phyloP scores from a whole-genome alignment of 2,797 vertebrate genomes.

The Spinus olivaceus region DNA sequence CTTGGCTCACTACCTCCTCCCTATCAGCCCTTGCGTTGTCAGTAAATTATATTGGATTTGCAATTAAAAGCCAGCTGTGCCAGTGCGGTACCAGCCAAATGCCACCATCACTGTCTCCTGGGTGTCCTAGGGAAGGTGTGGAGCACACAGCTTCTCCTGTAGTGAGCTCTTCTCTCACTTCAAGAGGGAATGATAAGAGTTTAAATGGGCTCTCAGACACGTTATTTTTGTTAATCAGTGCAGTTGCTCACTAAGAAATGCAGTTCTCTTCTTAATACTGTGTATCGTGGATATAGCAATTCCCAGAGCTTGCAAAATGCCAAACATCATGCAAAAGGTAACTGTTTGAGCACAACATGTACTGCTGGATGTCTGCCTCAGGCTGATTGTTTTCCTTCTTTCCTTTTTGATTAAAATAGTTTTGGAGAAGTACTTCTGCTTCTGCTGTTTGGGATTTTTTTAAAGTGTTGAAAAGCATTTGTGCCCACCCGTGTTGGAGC shows the following conservation, averaged over 20 bases:
- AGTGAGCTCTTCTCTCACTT: conserved; percentile 16
- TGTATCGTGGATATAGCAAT: neutral
- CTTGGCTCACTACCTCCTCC: conserved; percentile 1
- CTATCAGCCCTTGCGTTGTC: conserved; percentile 2
- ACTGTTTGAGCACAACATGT: neutral
- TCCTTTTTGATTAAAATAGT: neutral
- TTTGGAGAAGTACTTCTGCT: neutral
- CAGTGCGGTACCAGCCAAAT: conserved; percentile 44
- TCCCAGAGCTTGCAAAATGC: conserved; percentile 18
- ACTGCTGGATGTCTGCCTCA: neutral
- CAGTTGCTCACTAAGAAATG: neutral
- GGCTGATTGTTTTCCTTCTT: neutral
- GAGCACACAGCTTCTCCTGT: neutral
- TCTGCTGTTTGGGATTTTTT: neutral
- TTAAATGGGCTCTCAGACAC: neutral
- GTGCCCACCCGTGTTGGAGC: neutral
- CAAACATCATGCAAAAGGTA: neutral
- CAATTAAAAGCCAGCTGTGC: conserved; percentile 66
- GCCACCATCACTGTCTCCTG: conserved; percentile 20
- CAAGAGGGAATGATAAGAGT: neutral
- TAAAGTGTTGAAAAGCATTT: neutral
- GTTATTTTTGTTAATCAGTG: conserved; percentile 38
- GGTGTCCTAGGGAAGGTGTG: neutral
- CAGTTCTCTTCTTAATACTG: neutral
- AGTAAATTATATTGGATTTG: conserved; percentile 56